These are phyloP conservation scores for Ciconia maguari DNA, from an alignment of 2,113 vertebrate species.

Conservation along the genomic window DNA sequence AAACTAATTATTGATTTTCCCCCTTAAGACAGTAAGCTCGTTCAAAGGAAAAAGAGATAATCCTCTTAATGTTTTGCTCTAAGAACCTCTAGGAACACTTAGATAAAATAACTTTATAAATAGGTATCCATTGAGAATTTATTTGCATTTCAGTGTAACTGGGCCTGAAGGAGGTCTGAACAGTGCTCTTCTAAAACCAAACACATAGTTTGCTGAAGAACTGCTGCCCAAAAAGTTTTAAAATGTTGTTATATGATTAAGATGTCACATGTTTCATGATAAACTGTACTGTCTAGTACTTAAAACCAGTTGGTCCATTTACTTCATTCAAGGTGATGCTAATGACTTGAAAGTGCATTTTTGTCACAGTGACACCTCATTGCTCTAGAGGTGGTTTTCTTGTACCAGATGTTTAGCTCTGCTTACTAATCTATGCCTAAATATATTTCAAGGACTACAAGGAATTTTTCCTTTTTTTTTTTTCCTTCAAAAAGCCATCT, in stretches of 20 bases:
- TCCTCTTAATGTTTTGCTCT: constrained; percentile 66
- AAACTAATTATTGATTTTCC: constrained; percentile 65
- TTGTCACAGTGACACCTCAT: neutral
- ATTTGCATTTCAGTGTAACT: constrained; percentile 19
- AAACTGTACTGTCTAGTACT: neutral
- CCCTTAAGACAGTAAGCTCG: constrained; percentile 47
- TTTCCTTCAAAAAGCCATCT: neutral
- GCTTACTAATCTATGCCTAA: neutral
- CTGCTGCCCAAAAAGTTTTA: neutral
- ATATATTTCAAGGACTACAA: neutral
- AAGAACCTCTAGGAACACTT: constrained; percentile 51
- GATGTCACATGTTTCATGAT: neutral
- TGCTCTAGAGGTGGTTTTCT: neutral
- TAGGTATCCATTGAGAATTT: constrained; percentile 57
- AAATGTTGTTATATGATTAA: neutral
- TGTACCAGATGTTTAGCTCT: neutral
- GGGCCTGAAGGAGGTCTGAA: neutral
- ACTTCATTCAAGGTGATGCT: neutral
- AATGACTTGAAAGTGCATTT: neutral
- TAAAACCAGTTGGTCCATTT: neutral
- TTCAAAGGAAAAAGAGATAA: constrained; percentile 63
- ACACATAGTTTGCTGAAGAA: neutral
- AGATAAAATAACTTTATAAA: constrained; percentile 61
- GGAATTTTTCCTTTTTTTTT: neutral
- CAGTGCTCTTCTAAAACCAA: neutral